Evolutionary conservation across 2,113 vertebrate genomes (phyloP).

Genomic region (Rhineura floridana): DNA sequence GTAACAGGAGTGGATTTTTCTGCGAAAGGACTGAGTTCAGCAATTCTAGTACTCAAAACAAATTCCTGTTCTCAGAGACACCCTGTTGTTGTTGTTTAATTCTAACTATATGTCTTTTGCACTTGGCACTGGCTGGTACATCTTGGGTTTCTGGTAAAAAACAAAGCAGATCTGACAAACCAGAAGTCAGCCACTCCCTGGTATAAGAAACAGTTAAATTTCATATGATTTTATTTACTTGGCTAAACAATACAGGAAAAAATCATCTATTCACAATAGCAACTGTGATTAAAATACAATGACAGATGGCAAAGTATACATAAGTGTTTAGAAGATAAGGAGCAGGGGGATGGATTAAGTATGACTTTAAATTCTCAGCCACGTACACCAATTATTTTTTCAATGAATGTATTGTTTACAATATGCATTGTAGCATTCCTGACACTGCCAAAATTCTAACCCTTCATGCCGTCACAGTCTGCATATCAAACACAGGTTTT

Average conservation of each 20-base stretch:
- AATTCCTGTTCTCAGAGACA: no score
- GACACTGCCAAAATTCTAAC: neutral
- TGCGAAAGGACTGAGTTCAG: no score
- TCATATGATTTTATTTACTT: neutral
- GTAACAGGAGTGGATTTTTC: no score
- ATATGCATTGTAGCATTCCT: slow-evolving; percentile 9
- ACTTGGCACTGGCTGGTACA: no score
- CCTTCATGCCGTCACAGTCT: neutral
- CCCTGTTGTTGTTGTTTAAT: no score
- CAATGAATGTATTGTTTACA: slow-evolving; percentile 11
- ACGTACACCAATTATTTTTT: neutral
- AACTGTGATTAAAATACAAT: slow-evolving; percentile 1
- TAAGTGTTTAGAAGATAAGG: neutral
- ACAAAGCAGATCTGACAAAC: no score
- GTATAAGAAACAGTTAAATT: neutral
- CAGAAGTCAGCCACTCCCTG: no score
- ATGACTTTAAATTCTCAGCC: slow-evolving; percentile 14
- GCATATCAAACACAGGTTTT: neutral
- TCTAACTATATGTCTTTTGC: no score
- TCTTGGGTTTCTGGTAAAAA: no score
- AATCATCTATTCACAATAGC: neutral
- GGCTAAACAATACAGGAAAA: neutral
- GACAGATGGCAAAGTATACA: slow-evolving; percentile 25
- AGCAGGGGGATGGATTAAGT: neutral
- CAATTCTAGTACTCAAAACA: no score